Evolutionary conservation across 2,113 vertebrate genomes (phyloP).

Genomic region (Ploceus nigricollis): DNA sequence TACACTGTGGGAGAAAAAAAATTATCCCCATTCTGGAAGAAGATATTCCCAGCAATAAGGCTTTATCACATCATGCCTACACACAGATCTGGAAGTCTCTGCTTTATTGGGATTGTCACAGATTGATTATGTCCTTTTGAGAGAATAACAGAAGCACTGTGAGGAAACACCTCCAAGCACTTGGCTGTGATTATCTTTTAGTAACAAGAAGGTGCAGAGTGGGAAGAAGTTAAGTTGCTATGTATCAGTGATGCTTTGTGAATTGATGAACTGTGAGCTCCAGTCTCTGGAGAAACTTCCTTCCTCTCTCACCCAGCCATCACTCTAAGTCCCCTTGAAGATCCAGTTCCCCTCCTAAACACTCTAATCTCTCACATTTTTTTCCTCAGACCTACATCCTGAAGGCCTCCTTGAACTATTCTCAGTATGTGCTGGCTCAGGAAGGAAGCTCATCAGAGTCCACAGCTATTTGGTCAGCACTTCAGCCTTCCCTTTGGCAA

Average conservation of each 20-base stretch:
- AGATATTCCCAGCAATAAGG: background rate
- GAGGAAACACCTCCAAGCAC: background rate
- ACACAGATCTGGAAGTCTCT: background rate
- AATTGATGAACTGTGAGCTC: background rate
- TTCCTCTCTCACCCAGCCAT: background rate
- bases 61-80: background rate
- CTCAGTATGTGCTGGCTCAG: background rate
- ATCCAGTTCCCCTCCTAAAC: background rate
- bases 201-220: background rate
- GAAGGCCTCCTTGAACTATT: background rate
- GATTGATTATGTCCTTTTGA: background rate
- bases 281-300: background rate
- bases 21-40: background rate
- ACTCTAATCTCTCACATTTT: background rate
- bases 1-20: background rate
- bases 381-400: background rate
- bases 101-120: background rate
- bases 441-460: background rate
- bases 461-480: background rate
- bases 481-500: background rate
- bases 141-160: background rate
- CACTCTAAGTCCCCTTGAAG: background rate
- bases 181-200: background rate
- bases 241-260: accelerated
- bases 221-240: background rate